Evolutionary conservation across 2,888 invertebrate genomes (phyloP), one percentile per base, ranked within the genome.

Genomic region (Odontocerum albicorne): DNA sequence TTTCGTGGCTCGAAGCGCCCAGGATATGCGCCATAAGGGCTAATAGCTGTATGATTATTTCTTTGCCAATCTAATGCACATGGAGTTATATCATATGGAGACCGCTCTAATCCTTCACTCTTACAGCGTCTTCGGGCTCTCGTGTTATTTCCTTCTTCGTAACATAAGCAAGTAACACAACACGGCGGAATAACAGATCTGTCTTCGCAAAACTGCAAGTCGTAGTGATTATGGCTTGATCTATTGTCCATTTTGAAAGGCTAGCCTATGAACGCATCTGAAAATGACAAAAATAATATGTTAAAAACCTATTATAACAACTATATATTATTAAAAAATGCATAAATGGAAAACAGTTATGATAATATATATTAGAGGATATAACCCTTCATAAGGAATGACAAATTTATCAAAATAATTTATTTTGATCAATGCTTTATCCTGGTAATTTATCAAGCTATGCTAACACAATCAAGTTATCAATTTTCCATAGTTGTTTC

Each of bases 21-120:
- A 1, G 49, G 13, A 17, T 35, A 39, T 3, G 19, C 21, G 3
- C 27, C 27, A 32, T 31, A 47, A 19, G 39, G 32, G 15, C 33
- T 42, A 33, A 12, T 42, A 17, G 13, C 19, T 16, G 27, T 36
- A 12, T 21, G 46, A 10, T 21, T 35, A 19, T 33, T 44, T 8
- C 22, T 16, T 22, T 44, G 49, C 52, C 49, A 53, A 22, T 55
- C 49, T 31, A 38, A 27, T 4, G 39, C 1, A 20, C 35, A 35
- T 3, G 46, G 17, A 20, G 15, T 10, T 17, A 32, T 73, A 69
- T 77, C 77, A 65, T 73, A 77, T 43, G 77, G 75, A 62, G 77
- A 76, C 45, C 75, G 71, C 62, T 78, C 77, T 38, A 77, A 67
- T 44, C 77, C 76, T 64, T 78, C 77, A 65, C 77, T 78, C 64